phyloP scores from a whole-genome alignment of 1,140 invertebrate species.

The Fopius arisanus region DNA sequence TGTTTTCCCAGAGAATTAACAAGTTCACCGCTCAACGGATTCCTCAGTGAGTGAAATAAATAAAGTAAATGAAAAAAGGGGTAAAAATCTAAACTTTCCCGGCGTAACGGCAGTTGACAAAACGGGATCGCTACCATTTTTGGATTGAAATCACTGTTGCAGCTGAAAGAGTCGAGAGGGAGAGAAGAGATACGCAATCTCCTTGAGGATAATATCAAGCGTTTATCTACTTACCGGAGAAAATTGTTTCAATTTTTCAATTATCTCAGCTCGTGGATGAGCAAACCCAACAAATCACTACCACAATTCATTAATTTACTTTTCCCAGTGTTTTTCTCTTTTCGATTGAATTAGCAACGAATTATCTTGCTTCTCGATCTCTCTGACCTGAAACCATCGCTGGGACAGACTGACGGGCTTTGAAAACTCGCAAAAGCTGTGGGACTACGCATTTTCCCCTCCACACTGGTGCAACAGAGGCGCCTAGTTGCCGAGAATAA shows the following conservation, averaged over 20 bases:
- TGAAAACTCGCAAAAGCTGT: slow-evolving; percentile 50
- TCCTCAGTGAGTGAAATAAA: not conserved
- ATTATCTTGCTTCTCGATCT: not conserved
- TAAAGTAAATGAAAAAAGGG: not conserved
- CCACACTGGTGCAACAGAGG: slow-evolving; percentile 34
- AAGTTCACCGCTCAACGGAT: slow-evolving; percentile 1
- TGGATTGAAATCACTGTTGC: slow-evolving; percentile 3
- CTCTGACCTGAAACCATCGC: slow-evolving; percentile 10
- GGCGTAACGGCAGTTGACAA: slow-evolving; percentile 10
- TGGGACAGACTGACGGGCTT: slow-evolving; percentile 29
- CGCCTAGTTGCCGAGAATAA: slow-evolving; percentile 59
- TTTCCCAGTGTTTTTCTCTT: not conserved
- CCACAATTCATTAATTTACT: not conserved
- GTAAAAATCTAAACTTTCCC: slow-evolving; percentile 10
- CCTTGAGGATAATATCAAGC: slow-evolving; percentile 4
- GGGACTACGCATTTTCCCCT: slow-evolving; percentile 38
- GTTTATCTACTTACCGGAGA: slow-evolving; percentile 3
- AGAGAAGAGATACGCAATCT: not conserved
- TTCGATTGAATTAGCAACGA: not conserved
- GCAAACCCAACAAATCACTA: not conserved
- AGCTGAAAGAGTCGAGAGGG: not conserved
- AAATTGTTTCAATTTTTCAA: slow-evolving; percentile 15
- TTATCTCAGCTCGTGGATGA: not conserved
- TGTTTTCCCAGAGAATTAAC: not conserved
- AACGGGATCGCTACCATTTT: slow-evolving; percentile 15